Base-by-base conservation (phyloP, 2,113 vertebrate genomes). In the Manacus vitellinus region DNA sequence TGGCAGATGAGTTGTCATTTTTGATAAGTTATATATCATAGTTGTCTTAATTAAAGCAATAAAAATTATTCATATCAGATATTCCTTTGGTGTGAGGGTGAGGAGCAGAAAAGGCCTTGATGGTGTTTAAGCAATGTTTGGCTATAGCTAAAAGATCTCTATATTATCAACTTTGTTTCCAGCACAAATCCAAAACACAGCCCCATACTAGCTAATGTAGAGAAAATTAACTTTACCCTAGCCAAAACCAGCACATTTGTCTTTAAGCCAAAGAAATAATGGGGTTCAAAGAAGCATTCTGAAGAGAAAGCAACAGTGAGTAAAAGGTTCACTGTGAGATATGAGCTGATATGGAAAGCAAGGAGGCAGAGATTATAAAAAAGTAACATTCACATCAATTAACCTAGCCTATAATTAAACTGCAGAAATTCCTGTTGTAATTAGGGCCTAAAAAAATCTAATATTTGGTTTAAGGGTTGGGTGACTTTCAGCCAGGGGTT, bases 381-480 rank as follows among this genome's bases (percentile, higher is more conserved):
- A 35, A 1, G 3, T 23, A 20, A 0, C 6, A 25, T 87, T 62
- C 25, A 46, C 9, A 44, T 77, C 51, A 44, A 4, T 58, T 74
- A 85, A 14, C 8, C 14, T 73, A 44, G 12, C 5, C 20, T 78
- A 27, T 43, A 66, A 77, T 62, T 66, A 56, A 84, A 44, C 9
- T 33, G 28, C 10, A 66, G 59, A 65, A 84, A 17, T 62, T 78
- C 7, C 12, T 67, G 12, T 46, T 52, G 31, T 61, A 78, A 59
- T 71, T 71, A 67, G 20, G 18, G 41, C 10, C 2, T 68, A 56
- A 47, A 59, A 59, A 30, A 14, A 10, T 8, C 16, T 7, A 41
- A 0, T 55, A 4, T 82, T 85, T 13, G 0, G 4, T 77, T 93
- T 58, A 75, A 74, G 61, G 9, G 2, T 52, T 70, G 1, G 1